phyloP scores from a whole-genome alignment of 2,888 invertebrate genomes.

The Stictocephala bisonia region DNA sequence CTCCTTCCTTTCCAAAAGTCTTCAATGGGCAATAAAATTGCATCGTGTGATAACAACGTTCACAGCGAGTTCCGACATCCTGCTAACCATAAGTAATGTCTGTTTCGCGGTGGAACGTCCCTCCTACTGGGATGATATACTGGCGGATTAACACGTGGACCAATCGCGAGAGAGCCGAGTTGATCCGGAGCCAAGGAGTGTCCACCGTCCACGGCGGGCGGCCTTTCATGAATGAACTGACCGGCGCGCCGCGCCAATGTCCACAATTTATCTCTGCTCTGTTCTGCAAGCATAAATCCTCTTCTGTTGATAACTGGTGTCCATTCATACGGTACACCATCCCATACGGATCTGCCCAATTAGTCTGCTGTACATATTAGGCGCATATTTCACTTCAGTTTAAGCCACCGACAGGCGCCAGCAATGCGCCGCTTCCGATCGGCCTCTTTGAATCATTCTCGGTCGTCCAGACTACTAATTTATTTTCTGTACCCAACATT shows the following conservation, averaged over 20 bases:
- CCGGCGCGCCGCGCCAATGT: too few relatives aligned
- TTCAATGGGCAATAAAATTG: background rate
- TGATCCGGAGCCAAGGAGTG: too few relatives aligned
- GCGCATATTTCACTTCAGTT: slow-evolving; percentile 20
- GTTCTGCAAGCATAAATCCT: slow-evolving; percentile 23
- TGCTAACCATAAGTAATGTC: background rate
- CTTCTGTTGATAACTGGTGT: slow-evolving; percentile 7
- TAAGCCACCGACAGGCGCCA: background rate
- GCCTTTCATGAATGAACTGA: slow-evolving; percentile 35
- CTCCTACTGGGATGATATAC: background rate
- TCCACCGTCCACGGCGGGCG: too few relatives aligned
- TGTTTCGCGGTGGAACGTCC: too few relatives aligned
- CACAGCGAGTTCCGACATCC: background rate
- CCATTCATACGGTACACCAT: slow-evolving; percentile 16
- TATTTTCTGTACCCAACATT: too few relatives aligned
- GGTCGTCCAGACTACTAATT: too few relatives aligned
- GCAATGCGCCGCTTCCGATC: slow-evolving; percentile 12
- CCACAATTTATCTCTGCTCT: slow-evolving; percentile 4
- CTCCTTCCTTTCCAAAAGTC: too few relatives aligned
- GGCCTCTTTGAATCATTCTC: too few relatives aligned
- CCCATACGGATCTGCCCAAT: slow-evolving; percentile 22
- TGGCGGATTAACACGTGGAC: slow-evolving; percentile 10
- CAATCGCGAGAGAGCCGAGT: background rate
- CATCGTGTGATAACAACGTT: background rate
- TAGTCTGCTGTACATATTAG: slow-evolving; percentile 33